A percentile compares a stretch with the other conserved stretches of the same genome.
Conservation (phyloP, 2,888 invertebrate species). For the Harmothoe impar region DNA sequence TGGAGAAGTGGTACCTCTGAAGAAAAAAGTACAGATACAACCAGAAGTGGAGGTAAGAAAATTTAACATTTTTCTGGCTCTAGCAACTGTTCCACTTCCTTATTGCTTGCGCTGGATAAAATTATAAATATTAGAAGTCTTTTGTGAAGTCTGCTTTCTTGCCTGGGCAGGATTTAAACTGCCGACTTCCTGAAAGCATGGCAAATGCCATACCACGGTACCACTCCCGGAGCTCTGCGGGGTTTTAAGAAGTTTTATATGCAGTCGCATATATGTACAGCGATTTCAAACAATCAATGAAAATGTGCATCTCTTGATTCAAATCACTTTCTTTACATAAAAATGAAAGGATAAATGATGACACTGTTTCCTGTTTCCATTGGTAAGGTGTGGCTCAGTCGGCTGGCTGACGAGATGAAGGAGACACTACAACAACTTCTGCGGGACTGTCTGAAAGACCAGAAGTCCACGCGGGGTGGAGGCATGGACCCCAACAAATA, state of each 20-base stretch:
- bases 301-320: too few relatives aligned
- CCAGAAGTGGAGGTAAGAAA: conserved; percentile 89
- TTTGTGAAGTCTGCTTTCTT: too few relatives aligned
- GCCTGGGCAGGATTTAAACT: too few relatives aligned
- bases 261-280: too few relatives aligned
- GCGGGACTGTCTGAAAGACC: conserved; percentile 85
- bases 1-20: conserved; percentile 89
- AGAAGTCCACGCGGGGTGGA: conserved; percentile 78
- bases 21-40: conserved; percentile 88
- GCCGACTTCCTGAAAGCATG: too few relatives aligned
- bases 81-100: background rate
- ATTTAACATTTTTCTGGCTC: background rate
- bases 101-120: background rate
- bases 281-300: too few relatives aligned
- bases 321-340: too few relatives aligned
- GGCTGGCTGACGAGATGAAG: conserved; percentile 92
- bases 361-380: too few relatives aligned
- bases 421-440: conserved; percentile 89
- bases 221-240: too few relatives aligned
- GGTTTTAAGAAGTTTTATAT: too few relatives aligned
- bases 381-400: conserved; percentile 87
- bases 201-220: too few relatives aligned
- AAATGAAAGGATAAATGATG: too few relatives aligned
- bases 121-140: background rate
- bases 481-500: conserved; percentile 87